These are phyloP conservation scores for Frieseomelitta varia DNA, from an alignment of 1,140 invertebrate species.

Conservation along the genomic window DNA sequence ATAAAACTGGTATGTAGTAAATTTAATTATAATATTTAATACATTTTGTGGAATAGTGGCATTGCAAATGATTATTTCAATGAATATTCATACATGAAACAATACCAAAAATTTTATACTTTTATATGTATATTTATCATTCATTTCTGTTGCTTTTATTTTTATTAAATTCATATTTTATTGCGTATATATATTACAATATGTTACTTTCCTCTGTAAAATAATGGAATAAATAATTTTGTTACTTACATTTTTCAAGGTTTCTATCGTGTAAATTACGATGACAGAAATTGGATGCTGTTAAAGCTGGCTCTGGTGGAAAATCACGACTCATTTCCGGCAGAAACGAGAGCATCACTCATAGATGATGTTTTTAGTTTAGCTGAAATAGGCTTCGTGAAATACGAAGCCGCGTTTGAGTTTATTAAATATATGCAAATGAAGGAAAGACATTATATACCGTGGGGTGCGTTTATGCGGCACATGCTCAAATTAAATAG, in stretches of 20 bases:
- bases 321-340: slow-evolving; percentile 82
- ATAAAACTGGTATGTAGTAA: slow-evolving; percentile 78
- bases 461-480: slow-evolving; percentile 83
- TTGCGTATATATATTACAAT: no score
- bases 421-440: slow-evolving; percentile 85
- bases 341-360: slow-evolving; percentile 83
- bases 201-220: background rate
- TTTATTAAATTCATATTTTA: no score
- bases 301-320: slow-evolving; percentile 80
- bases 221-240: background rate
- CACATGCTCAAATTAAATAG: slow-evolving; percentile 81
- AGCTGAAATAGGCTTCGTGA: slow-evolving; percentile 82
- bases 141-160: no score
- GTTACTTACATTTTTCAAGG: slow-evolving; percentile 73
- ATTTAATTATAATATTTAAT: background rate
- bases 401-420: slow-evolving; percentile 84
- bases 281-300: slow-evolving; percentile 84
- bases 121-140: background rate
- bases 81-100: background rate
- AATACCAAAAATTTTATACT: background rate
- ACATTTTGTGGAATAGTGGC: background rate
- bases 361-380: slow-evolving; percentile 83
- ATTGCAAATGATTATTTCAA: background rate
- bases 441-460: slow-evolving; percentile 84
- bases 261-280: slow-evolving; percentile 86